Base-by-base conservation (phyloP, 2,888 invertebrate genomes). In the Graphium colonna region DNA sequence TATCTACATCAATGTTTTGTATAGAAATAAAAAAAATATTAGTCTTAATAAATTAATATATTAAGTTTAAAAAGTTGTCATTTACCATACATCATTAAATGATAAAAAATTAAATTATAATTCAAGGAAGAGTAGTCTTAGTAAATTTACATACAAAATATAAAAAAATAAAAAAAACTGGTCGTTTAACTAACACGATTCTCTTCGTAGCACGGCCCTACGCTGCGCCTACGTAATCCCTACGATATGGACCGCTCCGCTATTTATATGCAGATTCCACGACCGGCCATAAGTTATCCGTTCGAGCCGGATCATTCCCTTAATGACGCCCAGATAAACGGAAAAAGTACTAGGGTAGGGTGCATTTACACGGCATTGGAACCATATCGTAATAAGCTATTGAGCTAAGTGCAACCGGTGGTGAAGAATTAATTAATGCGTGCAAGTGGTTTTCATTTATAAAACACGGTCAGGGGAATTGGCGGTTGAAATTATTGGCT, bases 201-300 rank as follows among this genome's bases (percentile, higher is more conserved):
- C 57, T 52, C 40, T 5, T 21, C 21, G 21, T 21, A 21, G 21
- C 21, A 36, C 46, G 59, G 43, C 53, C 43, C 51, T 46, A 47
- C 50, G 45, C 58, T 51, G 55, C 60, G 59, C 53, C 55, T 45
- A 47, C 66, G 61, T 67, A 68, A 77, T 73, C 81, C 79, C 73
- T 71, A 65, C 66, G 64, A 67, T 69, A 68, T 67, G 65, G 68
- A 67, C 68, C 79, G 77, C 80, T 74, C 77, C 81, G 71, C 87
- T 84, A 89, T 89, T 88, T 88, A 87, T 86, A 89, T 89, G 88
- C 86, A 88, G 85, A 89, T 88, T 86, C 79, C 77, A 79, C 71
- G 73, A 71, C 80, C 80, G 73, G 79, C 83, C 87, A 86, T 87
- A 89, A 87, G 87, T 88, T 87, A 86, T 81, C 79, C 82, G 79